Percentiles rank a stretch among this genome's conserved stretches.
These are phyloP conservation scores for Crypturellus undulatus DNA, from an alignment of 2,113 vertebrate species.

Conservation along the genomic window DNA sequence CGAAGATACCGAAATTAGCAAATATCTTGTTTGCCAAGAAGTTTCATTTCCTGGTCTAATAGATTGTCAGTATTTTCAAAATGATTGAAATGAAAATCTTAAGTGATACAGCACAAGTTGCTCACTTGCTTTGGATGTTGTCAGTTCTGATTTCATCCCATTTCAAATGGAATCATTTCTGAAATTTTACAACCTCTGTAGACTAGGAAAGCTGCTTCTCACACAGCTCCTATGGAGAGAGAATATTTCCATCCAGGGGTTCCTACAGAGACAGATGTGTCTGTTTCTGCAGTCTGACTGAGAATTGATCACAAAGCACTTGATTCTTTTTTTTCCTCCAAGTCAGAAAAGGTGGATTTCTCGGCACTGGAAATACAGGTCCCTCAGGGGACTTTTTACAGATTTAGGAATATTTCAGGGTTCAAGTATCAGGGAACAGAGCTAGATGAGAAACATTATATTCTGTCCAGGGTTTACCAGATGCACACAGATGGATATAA, in stretches of 20 bases:
- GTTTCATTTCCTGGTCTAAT: slow-evolving; percentile 65
- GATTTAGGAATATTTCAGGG: not conserved
- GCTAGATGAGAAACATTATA: not conserved
- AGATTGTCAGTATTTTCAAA: slow-evolving; percentile 48
- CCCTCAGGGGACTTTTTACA: not conserved
- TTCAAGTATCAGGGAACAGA: not conserved
- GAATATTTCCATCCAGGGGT: not conserved
- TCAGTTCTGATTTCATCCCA: not conserved
- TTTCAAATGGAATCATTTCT: not conserved
- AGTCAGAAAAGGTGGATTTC: not conserved
- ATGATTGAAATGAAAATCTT: slow-evolving; percentile 10
- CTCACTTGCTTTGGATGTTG: not conserved
- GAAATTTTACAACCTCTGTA: not conserved
- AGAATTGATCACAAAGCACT: not conserved
- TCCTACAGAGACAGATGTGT: not conserved
- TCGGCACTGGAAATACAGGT: not conserved
- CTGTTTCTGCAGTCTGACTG: not conserved
- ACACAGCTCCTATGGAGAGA: not conserved
- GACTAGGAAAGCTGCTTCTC: not conserved
- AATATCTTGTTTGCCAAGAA: slow-evolving; percentile 67
- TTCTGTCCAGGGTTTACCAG: not conserved
- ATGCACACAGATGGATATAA: not conserved
- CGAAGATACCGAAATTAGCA: slow-evolving; percentile 63
- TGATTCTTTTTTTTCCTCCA: not conserved
- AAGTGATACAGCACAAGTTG: not conserved